Evolutionary conservation across 2,113 vertebrate species (phyloP).

Genomic region (Paracanthobrama guichenoti): DNA sequence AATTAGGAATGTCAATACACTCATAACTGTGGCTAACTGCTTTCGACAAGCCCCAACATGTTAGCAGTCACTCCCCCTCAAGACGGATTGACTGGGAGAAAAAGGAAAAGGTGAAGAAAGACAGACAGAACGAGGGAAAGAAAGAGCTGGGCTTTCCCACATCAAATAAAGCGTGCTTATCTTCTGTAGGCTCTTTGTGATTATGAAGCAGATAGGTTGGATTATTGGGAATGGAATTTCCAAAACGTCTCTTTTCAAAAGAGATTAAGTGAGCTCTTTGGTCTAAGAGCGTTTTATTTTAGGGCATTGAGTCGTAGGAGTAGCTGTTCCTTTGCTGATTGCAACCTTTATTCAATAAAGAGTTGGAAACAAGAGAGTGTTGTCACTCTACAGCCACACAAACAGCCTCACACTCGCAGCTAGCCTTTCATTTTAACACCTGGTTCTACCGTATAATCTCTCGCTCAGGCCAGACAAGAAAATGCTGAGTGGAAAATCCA

Average conservation of each 20-base stretch:
- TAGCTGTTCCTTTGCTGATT: slow-evolving; percentile 44
- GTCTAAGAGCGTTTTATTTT: slow-evolving; percentile 73
- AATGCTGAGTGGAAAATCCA: slow-evolving; percentile 37
- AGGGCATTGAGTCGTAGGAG: slow-evolving; percentile 39
- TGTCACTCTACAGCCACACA: slow-evolving; percentile 38
- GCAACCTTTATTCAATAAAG: slow-evolving; percentile 44
- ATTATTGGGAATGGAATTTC: slow-evolving; percentile 77
- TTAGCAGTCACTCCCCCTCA: slow-evolving; percentile 64
- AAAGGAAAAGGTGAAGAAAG: slow-evolving; percentile 60
- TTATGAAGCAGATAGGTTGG: slow-evolving; percentile 73
- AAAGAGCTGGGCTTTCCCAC: slow-evolving; percentile 76
- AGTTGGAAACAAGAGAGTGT: slow-evolving; percentile 41
- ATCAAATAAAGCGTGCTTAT: slow-evolving; percentile 76
- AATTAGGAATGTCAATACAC: slow-evolving; percentile 79
- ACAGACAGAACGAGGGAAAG: slow-evolving; percentile 60
- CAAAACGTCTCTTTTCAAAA: slow-evolving; percentile 76
- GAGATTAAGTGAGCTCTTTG: slow-evolving; percentile 52
- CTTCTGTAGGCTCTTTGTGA: slow-evolving; percentile 78
- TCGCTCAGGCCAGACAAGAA: slow-evolving; percentile 36
- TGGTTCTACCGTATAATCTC: slow-evolving; percentile 44
- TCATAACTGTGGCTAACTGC: slow-evolving; percentile 76
- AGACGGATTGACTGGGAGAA: slow-evolving; percentile 61
- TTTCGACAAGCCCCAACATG: slow-evolving; percentile 70
- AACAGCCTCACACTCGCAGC: slow-evolving; percentile 30
- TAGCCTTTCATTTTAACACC: slow-evolving; percentile 53